Base-by-base conservation (phyloP, 1,140 invertebrate genomes). In the Theocolax elegans region DNA sequence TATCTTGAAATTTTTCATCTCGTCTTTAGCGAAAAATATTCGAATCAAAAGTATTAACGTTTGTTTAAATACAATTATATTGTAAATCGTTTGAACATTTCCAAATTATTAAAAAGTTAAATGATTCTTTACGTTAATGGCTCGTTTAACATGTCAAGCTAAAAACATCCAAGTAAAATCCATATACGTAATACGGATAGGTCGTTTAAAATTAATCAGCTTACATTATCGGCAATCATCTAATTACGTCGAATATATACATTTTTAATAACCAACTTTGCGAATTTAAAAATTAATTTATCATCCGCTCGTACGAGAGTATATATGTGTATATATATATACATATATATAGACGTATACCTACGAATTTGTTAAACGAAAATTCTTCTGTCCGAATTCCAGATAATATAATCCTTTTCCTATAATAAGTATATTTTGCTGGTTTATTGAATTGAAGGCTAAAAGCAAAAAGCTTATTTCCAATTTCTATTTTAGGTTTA, bases 371-470 rank as follows among this genome's bases (percentile, higher is more conserved):
- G 13, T 54, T 12, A 54, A 10, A 54, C 15, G 23, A 17, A 31
- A 31, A 31, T 38, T 6, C 3, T 21, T 59, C 12, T n/a, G 6
- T 29, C 17, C 19, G 38, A 10, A 60, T 35, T 29, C 17, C 49
- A 17, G 46, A 23, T 48, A 48, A 48, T 6, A 48, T 48, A 48
- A 48, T 31, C 15, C 40, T n/a, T 23, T 31, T 29, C 27, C 25
- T 46, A 46, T 29, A 63, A 13, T 35, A 49, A 48, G 44, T 63
- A 23, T 35, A 62, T 48, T 62, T 62, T 31, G n/a, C 59, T n/a
- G 59, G 7, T 62, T n/a, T 48, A 62, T 48, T 27, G 8, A 48
- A 13, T 48, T 25, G 13, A 48, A 29, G 12, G 21, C 8, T 27
- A 29, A 31, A 31, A 48, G 42, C 15, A 46, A 62, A 48, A 48